Base-by-base conservation (phyloP, 2,888 invertebrate species). In the Volucella inanis region DNA sequence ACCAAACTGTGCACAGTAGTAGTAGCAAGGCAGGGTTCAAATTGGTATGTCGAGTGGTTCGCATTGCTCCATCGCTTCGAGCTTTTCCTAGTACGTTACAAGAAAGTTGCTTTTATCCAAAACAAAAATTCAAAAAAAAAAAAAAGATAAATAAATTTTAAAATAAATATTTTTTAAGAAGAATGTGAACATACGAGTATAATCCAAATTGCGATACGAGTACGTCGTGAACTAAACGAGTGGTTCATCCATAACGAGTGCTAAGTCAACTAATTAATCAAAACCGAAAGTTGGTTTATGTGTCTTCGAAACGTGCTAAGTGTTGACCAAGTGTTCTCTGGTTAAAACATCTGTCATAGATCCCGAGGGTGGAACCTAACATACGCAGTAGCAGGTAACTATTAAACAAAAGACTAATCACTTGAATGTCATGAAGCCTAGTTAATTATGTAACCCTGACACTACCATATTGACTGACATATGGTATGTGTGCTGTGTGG, bases 361-460 rank as follows among this genome's bases (percentile, higher is more conserved):
- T 14, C 14, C 31, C 31, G 6, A 31, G 9, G 39, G n/a, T 31
- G 39, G 55, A 64, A 54, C 22, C 39, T 39, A 64, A 54, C 22
- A 22, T 39, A 15, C 62, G 72, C 6, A 31, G 11, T 39, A 18
- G 54, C 64, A 64, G 49, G 41, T 31, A 52, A 39, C 8, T 65
- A 68, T 54, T 64, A 76, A 62, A 57, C 52, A 70, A 57, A 47
- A 43, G 64, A 54, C 41, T 38, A 38, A 67, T 57, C 12, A 50
- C 12, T 65, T 49, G 59, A 72, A 62, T 67, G 55, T 62, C 62
- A 59, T 47, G 79, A 68, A 68, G 59, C 31, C 50, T 52, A 64
- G 47, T 65, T 54, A 59, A 65, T 84, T 79, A 79, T 75, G 65
- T 84, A 84, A 84, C 83, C 83, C 79, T 84, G 79, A 64, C 59